phyloP scores from a whole-genome alignment of 30 jellyfish, hydroid and myxozoan species.

The Aurelia coerulea region DNA sequence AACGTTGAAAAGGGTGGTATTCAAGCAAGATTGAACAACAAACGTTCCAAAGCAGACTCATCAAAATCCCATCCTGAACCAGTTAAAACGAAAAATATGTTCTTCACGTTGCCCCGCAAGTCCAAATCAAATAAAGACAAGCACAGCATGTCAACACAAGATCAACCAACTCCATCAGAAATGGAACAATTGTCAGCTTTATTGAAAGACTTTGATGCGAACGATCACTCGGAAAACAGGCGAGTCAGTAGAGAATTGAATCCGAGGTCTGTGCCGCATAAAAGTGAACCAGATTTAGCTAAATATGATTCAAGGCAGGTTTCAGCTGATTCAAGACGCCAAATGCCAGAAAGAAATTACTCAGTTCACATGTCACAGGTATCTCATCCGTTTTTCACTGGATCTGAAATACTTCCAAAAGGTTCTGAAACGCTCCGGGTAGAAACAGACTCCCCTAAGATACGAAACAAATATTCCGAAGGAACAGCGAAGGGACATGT shows the following conservation, averaged over 20 bases:
- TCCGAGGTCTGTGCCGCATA: constrained; percentile 5
- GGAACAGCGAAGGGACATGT: too few species aligned
- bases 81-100: neutral
- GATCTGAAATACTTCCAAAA: too few species aligned
- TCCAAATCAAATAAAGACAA: constrained; percentile 3
- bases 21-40: constrained; percentile 42
- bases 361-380: too few species aligned
- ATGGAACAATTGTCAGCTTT: constrained; percentile 50
- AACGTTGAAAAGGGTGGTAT: constrained; percentile 30
- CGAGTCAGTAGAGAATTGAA: neutral
- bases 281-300: too few species aligned
- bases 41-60: constrained; percentile 12
- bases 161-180: constrained; percentile 39
- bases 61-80: neutral
- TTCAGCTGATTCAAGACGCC: too few species aligned
- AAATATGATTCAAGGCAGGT: too few species aligned
- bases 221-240: neutral
- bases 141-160: neutral
- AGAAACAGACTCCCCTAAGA: too few species aligned
- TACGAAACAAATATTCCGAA: too few species aligned
- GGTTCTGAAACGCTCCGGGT: too few species aligned
- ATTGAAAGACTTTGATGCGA: constrained; percentile 18
- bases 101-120: constrained; percentile 46
- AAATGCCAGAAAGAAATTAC: too few species aligned
- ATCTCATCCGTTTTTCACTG: too few species aligned